phyloP scores from a whole-genome alignment of 1,140 invertebrate species.

The Ditylenchus dipsaci region DNA sequence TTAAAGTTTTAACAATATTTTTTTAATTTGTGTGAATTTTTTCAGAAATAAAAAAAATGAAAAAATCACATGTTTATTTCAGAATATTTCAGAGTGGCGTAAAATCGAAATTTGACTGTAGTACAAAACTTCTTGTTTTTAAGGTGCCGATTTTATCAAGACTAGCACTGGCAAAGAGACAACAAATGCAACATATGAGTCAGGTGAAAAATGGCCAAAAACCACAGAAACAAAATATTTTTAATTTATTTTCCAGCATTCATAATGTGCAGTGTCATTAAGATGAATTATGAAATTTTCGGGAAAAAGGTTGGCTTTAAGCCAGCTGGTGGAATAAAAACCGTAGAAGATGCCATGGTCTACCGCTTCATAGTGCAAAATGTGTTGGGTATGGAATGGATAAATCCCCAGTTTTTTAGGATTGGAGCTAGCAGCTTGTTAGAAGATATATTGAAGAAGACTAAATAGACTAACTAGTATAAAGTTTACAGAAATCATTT shows the following conservation, averaged over 20 bases:
- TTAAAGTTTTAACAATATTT: too few species aligned
- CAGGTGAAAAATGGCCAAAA: slow-evolving; percentile 87
- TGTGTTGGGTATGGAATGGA: slow-evolving; percentile 80
- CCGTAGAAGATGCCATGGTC: slow-evolving; percentile 75
- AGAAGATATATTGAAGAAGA: slow-evolving; percentile 58
- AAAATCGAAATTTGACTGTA: background rate
- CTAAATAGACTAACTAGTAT: too few species aligned
- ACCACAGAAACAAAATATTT: slow-evolving; percentile 65
- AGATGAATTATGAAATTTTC: slow-evolving; percentile 63
- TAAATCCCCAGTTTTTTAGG: slow-evolving; percentile 76
- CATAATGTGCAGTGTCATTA: slow-evolving; percentile 57
- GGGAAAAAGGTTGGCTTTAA: slow-evolving; percentile 74
- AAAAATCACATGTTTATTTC: too few species aligned
- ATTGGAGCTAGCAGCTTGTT: slow-evolving; percentile 88
- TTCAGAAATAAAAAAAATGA: too few species aligned
- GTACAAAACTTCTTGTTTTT: background rate
- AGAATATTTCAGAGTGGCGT: too few species aligned
- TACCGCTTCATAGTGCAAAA: slow-evolving; percentile 81
- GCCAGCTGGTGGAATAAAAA: slow-evolving; percentile 88
- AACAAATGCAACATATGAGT: slow-evolving; percentile 86
- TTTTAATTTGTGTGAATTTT: too few species aligned
- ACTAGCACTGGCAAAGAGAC: slow-evolving; percentile 96
- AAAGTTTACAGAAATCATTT: too few species aligned
- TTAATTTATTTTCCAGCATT: too few species aligned
- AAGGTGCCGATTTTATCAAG: slow-evolving; percentile 90